A percentile compares a stretch with the other conserved stretches of the same genome.
These are phyloP conservation scores for Chrysina gloriosa DNA, from an alignment of 2,888 invertebrate species.

Conservation along the genomic window DNA sequence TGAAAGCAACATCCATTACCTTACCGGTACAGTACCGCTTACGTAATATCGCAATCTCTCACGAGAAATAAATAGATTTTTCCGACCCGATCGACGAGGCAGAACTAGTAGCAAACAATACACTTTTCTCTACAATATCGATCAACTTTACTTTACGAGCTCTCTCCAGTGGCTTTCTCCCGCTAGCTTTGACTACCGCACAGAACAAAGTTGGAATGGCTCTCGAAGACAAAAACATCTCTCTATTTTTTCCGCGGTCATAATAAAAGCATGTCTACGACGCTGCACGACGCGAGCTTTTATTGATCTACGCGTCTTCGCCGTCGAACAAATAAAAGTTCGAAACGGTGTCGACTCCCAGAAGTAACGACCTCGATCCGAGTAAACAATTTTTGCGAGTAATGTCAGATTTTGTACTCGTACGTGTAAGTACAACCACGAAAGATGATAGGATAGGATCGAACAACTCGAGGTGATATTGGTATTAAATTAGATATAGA, in stretches of 20 bases:
- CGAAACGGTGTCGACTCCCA: neutral
- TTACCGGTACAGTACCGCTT: too few species aligned
- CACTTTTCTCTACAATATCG: too few species aligned
- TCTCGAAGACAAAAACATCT: constrained; percentile 1
- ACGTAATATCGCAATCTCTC: too few species aligned
- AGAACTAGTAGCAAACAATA: too few species aligned
- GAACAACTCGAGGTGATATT: too few species aligned
- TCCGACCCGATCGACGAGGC: too few species aligned
- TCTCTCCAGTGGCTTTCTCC: neutral
- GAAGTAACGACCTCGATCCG: neutral
- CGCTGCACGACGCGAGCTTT: neutral
- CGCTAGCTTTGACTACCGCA: neutral
- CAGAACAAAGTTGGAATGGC: neutral
- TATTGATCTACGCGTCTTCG: neutral
- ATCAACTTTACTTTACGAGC: neutral
- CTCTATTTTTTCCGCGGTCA: constrained; percentile 5
- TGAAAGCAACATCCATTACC: too few species aligned
- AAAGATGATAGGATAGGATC: too few species aligned
- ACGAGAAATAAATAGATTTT: too few species aligned
- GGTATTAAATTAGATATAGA: too few species aligned
- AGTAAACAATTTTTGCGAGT: constrained; percentile 1
- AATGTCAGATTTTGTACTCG: neutral
- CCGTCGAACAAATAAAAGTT: constrained; percentile 8
- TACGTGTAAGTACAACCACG: too few species aligned
- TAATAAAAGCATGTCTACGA: constrained; percentile 9